These are phyloP conservation scores for Yoshiicerus persimilis DNA, from an alignment of 1,140 invertebrate species.

Conservation along the genomic window DNA sequence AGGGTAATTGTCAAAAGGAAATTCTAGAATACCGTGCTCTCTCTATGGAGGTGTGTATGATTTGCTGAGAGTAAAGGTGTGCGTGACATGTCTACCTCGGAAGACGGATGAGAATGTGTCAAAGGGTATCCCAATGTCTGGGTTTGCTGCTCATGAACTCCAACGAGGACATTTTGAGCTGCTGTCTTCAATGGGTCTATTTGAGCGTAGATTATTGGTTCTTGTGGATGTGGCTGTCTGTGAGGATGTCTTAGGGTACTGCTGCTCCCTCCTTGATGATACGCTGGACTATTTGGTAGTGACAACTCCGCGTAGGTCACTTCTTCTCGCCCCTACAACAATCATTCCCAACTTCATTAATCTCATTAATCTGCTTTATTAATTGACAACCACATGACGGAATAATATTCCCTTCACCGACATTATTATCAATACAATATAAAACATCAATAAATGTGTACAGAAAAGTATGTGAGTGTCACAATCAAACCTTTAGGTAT, in stretches of 20 bases:
- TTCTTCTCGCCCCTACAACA: conserved; percentile 55
- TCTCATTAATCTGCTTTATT: too few relatives aligned
- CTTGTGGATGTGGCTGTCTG: conserved; percentile 58
- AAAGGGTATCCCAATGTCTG: conserved; percentile 46
- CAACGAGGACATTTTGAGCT: not conserved
- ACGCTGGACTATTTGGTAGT: conserved; percentile 52
- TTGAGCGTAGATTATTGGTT: conserved; percentile 65
- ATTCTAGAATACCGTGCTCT: conserved; percentile 51
- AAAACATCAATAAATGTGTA: too few relatives aligned
- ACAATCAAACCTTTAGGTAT: too few relatives aligned
- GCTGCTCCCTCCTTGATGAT: conserved; percentile 32
- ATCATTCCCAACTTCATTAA: too few relatives aligned
- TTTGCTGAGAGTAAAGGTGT: conserved; percentile 32
- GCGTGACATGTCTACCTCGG: conserved; percentile 42
- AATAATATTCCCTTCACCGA: too few relatives aligned
- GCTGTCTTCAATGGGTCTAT: conserved; percentile 56
- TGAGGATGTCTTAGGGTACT: conserved; percentile 50
- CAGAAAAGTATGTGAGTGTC: not conserved
- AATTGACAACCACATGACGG: too few relatives aligned
- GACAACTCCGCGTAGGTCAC: conserved; percentile 64
- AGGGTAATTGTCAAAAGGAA: not conserved
- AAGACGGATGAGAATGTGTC: conserved; percentile 36
- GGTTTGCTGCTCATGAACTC: conserved; percentile 50
- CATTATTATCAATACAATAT: too few relatives aligned
- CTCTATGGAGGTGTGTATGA: conserved; percentile 40